Base-by-base conservation (phyloP, 2,888 invertebrate species). In the Gastrophysa polygoni region DNA sequence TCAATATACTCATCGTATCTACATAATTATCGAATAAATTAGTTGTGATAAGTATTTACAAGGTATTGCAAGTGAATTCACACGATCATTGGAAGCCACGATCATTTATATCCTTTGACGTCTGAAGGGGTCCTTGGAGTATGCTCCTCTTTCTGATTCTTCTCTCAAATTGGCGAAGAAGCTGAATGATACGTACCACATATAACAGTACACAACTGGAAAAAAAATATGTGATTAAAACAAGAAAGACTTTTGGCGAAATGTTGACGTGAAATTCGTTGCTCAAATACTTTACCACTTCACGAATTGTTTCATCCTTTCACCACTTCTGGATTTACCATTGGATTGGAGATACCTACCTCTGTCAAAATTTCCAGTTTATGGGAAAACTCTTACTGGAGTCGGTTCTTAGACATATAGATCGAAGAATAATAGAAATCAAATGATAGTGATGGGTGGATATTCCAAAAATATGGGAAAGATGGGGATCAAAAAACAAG, bases 151-250 rank as follows among this genome's bases (percentile, higher is more conserved):
- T 73, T 88, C 89, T 62, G 88, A 87, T 71, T 91, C 91, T 67
- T 89, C 87, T 68, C 85, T 84, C 43, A 91, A 85, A 68, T 89
- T 86, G 70, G 89, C 85, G 80, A 91, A 93, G 80, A 91, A 91
- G 76, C 92, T 93, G 85, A 90, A 93, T 54, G 92, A 91, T 55
- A 93, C 92, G 72, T 88, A 85, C 93, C 93, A 93, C 78, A 92
- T 86, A 82, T 92, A 94, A 57, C 90, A 83, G 81, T 90, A 90
- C 29, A 92, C 82, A 70, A 87, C 93, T 93, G 86, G 88, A 68
- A 88, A 68, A 66, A 58, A 8, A 49, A 14, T 16, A 18, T 14
- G n/a, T 32, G 21, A 46, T 11, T 29, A 32, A 20, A 29, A 6
- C 28, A 46, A 5, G 17, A 20, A 32, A 17, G 5, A 48, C 18